Evolutionary conservation across 2,888 invertebrate species (phyloP).

Genomic region (Pachydiplax longipennis): DNA sequence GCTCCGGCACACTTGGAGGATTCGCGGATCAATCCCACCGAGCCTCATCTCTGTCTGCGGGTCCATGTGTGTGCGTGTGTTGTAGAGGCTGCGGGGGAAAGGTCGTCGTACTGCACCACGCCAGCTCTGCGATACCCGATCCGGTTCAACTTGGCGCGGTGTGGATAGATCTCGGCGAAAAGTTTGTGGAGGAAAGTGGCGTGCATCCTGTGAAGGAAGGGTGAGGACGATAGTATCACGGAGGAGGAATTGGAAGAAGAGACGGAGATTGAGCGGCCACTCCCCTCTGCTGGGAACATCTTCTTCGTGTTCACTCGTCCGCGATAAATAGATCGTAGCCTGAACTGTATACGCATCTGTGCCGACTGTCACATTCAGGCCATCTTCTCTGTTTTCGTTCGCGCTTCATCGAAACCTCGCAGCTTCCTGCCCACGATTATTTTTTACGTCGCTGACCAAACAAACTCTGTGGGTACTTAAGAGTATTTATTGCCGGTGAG

Average conservation of each 20-base stretch:
- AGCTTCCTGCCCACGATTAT: neutral
- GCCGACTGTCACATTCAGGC: too few relatives aligned
- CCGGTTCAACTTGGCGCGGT: constrained; percentile 4
- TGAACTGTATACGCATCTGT: neutral
- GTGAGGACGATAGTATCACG: neutral
- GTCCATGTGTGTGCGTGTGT: neutral
- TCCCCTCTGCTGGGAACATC: neutral
- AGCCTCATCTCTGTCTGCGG: neutral
- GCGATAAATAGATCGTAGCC: neutral
- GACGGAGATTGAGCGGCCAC: neutral
- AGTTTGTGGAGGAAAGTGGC: neutral
- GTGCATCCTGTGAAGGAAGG: neutral
- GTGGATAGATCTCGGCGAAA: constrained; percentile 9
- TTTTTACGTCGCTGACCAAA: neutral
- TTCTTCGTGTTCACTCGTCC: neutral
- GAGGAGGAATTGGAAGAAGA: neutral
- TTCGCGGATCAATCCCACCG: neutral
- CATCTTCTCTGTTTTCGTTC: neutral
- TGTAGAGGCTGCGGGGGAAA: neutral
- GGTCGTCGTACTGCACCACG: constrained; percentile 33
- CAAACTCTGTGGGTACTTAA: neutral
- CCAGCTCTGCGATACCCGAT: neutral
- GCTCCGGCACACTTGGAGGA: neutral
- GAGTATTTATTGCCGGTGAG: neutral
- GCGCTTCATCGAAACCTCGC: neutral